A percentile compares a stretch with the other conserved stretches of the same genome.
phyloP scores from a whole-genome alignment of 1,140 invertebrate genomes.

The Trinorchestia longiramus region DNA sequence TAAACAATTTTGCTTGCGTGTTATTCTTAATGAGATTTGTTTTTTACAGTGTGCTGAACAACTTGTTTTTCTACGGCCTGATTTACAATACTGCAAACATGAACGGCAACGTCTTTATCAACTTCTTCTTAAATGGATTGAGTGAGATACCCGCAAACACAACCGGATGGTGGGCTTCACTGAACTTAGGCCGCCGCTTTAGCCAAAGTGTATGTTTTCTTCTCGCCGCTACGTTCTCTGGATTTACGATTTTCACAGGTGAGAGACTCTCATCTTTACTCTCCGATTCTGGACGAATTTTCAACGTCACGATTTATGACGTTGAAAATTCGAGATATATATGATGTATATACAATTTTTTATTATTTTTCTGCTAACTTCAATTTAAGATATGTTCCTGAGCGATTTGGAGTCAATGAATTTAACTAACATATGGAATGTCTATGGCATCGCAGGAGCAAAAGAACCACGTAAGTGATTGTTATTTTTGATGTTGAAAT shows the following conservation, averaged over 20 bases:
- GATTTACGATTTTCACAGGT: slow-evolving; percentile 70
- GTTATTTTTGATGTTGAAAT: too few species aligned
- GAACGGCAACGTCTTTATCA: slow-evolving; percentile 78
- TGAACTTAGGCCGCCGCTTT: slow-evolving; percentile 74
- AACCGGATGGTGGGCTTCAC: slow-evolving; percentile 68
- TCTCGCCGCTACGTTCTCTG: slow-evolving; percentile 60
- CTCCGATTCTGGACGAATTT: neutral
- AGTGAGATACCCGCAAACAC: slow-evolving; percentile 76
- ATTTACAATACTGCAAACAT: slow-evolving; percentile 76
- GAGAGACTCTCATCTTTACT: slow-evolving; percentile 18
- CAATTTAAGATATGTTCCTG: too few species aligned
- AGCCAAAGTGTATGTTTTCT: slow-evolving; percentile 69
- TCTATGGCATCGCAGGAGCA: too few species aligned
- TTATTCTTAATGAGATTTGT: too few species aligned
- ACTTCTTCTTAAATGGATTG: slow-evolving; percentile 77
- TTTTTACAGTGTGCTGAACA: slow-evolving; percentile 64
- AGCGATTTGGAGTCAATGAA: too few species aligned
- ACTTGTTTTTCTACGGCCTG: slow-evolving; percentile 74
- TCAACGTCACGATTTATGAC: too few species aligned
- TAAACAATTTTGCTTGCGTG: too few species aligned
- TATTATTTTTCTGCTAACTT: too few species aligned
- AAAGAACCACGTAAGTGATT: too few species aligned
- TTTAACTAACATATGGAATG: too few species aligned
- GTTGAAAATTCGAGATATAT: too few species aligned
- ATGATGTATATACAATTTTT: too few species aligned